Base-by-base conservation (phyloP, 2,888 invertebrate genomes). In the Brachypalpus laphriformis region DNA sequence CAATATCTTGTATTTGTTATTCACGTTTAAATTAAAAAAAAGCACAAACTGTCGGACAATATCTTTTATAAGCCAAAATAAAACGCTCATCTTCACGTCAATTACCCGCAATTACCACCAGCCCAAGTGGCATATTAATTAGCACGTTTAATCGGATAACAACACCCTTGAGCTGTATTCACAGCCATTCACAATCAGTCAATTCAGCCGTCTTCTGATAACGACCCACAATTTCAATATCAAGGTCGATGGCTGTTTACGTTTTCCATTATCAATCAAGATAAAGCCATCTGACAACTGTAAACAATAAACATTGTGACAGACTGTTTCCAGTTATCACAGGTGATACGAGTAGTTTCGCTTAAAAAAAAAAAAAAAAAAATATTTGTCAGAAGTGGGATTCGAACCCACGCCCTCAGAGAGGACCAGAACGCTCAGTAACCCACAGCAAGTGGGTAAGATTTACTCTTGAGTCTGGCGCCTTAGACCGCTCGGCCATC, bases 401-500 rank as follows among this genome's bases (percentile, higher is more conserved):
- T 85, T 85, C 70, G 85, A 85, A 85, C 85, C 85, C 85, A 85
- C 85, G 85, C 80, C 85, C 85, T 85, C 85, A 81, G 85, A 85
- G 85, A 85, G 85, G 85, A 85, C 85, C 85, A 85, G 85, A 85
- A 85, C 80, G 80, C 85, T 85, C 85, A 80, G 74, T 59, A 20
- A 74, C 22, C 47, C 56, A 63, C 74, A 8, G 25, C 5, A 11
- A 11, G 63, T 76, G n/a, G 76, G 63, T 65, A 89, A 89, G 88
- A 87, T 88, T 9, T 59, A 49, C 88, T 89, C 89, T 89, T 89
- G 89, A 89, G 88, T 89, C 88, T 89, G 88, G 88, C 89, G 88
- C 89, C 89, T 89, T 89, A 89, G 89, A 89, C 88, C 89, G 89
- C 87, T 87, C 88, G 88, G 88, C 88, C 88, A 88, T 87, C 88